These are phyloP conservation scores for Plusia festucae DNA, from an alignment of 2,888 invertebrate species.

Conservation along the genomic window DNA sequence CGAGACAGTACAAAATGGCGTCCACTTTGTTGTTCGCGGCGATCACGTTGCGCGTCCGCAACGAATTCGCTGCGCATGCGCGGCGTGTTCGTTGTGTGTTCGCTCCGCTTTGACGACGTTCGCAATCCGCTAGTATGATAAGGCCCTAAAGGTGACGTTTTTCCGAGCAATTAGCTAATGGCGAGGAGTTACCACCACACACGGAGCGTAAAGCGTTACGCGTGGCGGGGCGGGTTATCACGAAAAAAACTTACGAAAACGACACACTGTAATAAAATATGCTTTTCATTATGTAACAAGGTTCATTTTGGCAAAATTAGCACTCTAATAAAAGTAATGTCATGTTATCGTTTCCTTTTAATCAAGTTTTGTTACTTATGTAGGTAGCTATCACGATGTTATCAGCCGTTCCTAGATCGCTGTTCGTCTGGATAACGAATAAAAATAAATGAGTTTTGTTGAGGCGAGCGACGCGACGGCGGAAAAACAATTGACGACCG, in stretches of 20 bases:
- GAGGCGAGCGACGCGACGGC: conserved; percentile 21
- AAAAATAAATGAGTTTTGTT: conserved; percentile 25
- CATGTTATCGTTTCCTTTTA: conserved; percentile 2
- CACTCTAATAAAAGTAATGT: not conserved
- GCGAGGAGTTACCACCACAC: conserved; percentile 19
- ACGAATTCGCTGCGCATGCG: no score
- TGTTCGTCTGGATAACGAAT: conserved; percentile 11
- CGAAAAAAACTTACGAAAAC: no score
- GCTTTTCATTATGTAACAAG: no score
- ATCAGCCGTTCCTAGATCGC: conserved; percentile 11
- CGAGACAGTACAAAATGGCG: no score
- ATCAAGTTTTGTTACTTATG: conserved; percentile 11
- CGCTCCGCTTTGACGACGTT: no score
- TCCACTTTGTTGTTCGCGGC: no score
- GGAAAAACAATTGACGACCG: conserved; percentile 37
- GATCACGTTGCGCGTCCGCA: no score
- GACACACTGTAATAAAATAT: no score
- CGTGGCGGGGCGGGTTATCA: no score
- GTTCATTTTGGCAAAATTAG: not conserved
- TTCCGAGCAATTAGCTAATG: conserved; percentile 72
- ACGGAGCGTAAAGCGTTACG: conserved; percentile 26
- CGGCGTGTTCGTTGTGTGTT: no score
- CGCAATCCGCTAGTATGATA: no score
- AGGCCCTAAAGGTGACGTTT: conserved; percentile 62
- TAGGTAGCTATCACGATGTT: conserved; percentile 9